Evolutionary conservation across 2,113 vertebrate species (phyloP).

Genomic region (Pseudolaguvia tuberculata): DNA sequence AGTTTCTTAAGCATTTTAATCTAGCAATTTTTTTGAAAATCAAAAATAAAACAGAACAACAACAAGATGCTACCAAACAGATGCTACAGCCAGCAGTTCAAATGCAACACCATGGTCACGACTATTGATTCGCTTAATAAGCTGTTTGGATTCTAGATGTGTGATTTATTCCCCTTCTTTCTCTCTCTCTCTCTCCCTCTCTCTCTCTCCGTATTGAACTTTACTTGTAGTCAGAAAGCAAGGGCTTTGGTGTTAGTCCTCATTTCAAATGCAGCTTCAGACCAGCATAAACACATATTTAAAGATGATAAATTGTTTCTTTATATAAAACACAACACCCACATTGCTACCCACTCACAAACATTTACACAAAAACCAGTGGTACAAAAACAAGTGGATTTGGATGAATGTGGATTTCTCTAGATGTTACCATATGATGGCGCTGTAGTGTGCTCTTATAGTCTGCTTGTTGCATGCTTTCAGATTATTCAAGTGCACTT

Average conservation of each 20-base stretch:
- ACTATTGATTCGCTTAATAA: conserved; percentile 1
- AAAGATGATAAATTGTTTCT: neutral
- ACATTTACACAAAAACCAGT: neutral
- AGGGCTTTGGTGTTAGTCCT: too few relatives aligned
- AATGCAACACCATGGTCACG: conserved; percentile 5
- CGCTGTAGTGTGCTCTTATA: neutral
- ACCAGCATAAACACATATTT: neutral
- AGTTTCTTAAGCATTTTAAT: too few relatives aligned
- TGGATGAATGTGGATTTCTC: neutral
- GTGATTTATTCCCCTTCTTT: neutral
- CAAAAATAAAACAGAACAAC: neutral
- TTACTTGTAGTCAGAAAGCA: too few relatives aligned
- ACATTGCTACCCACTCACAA: neutral
- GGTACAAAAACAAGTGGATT: neutral
- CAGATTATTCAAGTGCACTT: too few relatives aligned
- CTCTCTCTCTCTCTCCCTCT: conserved; percentile 1
- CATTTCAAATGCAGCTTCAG: neutral
- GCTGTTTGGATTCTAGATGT: neutral
- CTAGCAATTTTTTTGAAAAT: neutral
- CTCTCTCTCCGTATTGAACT: neutral
- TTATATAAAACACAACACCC: neutral
- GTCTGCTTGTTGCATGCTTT: neutral
- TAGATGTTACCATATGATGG: neutral
- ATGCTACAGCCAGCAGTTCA: neutral
- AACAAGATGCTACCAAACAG: neutral